Conservation (phyloP, 2,888 invertebrate genomes). For the Lacanobia oleracea region DNA sequence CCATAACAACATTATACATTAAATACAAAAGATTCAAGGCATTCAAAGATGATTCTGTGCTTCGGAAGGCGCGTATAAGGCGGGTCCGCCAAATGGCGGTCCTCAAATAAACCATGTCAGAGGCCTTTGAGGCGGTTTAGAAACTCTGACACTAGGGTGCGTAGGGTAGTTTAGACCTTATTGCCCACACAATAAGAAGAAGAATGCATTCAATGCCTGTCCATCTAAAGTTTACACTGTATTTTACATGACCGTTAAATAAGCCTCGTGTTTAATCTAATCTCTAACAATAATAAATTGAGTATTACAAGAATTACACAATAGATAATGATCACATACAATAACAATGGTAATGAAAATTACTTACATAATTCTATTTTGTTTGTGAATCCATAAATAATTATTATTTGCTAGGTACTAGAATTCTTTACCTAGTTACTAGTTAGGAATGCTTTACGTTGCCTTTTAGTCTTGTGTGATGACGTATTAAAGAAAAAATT, state of each 20-base stretch:
- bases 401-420: not conserved
- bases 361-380: constrained; percentile 16
- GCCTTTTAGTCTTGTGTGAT: not conserved
- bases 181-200: too few relatives aligned
- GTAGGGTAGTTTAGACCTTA: too few relatives aligned
- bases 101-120: too few relatives aligned
- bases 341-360: constrained; percentile 7
- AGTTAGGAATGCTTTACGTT: too few relatives aligned
- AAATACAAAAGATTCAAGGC: too few relatives aligned
- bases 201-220: not conserved
- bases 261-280: constrained; percentile 5
- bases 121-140: too few relatives aligned
- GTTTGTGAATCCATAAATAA: not conserved
- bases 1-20: not conserved
- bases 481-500: not conserved
- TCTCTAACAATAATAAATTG: constrained; percentile 23
- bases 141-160: too few relatives aligned
- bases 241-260: constrained; percentile 3
- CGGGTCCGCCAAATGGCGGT: too few relatives aligned
- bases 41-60: too few relatives aligned
- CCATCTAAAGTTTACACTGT: constrained; percentile 15
- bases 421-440: not conserved
- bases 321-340: constrained; percentile 16
- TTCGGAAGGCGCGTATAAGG: too few relatives aligned
- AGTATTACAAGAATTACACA: constrained; percentile 19